Evolutionary conservation across 2,797 vertebrate genomes (phyloP).

Genomic region (Masticophis lateralis): DNA sequence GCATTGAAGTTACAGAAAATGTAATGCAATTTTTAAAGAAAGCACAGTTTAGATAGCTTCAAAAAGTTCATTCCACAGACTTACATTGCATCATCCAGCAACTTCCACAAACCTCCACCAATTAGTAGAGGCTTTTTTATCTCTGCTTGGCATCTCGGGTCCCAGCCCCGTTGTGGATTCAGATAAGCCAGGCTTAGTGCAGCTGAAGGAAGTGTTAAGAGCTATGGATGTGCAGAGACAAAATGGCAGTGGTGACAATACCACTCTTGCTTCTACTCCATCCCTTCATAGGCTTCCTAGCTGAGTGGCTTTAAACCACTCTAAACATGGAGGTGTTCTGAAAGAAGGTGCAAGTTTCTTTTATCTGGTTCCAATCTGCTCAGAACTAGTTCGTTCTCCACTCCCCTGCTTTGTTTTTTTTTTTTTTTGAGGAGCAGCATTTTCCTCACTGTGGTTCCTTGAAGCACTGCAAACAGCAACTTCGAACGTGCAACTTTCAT

Average conservation of each 20-base stretch:
- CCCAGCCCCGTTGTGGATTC: background rate
- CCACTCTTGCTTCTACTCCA: background rate
- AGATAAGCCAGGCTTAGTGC: background rate
- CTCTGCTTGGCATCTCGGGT: background rate
- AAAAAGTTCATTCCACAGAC: background rate
- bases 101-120: background rate
- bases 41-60: background rate
- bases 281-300: background rate
- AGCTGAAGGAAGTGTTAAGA: background rate
- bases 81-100: background rate
- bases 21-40: background rate
- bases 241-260: background rate
- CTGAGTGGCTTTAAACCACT: background rate
- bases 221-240: background rate
- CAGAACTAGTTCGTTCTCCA: background rate
- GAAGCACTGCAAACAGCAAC: background rate
- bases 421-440: background rate
- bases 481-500: background rate
- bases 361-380: background rate
- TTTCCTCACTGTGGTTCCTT: no score
- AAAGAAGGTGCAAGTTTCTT: background rate
- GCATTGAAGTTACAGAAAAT: background rate
- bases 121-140: background rate
- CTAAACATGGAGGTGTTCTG: background rate
- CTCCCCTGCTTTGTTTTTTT: background rate